These are phyloP conservation scores for Entomyzon cyanotis DNA, from an alignment of 2,113 vertebrate species.

Conservation along the genomic window DNA sequence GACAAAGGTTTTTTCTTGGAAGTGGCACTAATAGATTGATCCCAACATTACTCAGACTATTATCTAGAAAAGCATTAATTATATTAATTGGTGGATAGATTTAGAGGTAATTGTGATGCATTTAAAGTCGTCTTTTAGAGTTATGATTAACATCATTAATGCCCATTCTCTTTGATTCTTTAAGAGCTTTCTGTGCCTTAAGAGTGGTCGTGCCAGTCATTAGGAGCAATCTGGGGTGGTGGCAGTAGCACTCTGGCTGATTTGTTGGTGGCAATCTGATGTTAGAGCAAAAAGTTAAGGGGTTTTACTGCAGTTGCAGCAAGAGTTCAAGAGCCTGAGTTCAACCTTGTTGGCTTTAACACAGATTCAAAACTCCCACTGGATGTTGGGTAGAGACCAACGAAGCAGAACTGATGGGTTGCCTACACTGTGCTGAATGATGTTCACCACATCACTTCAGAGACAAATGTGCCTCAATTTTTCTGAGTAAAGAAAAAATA, in stretches of 20 bases:
- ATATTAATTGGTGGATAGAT: not conserved
- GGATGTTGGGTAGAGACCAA: fast-evolving
- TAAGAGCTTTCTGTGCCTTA: not conserved
- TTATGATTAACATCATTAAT: not conserved
- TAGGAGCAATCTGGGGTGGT: not conserved
- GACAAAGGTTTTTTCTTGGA: not conserved
- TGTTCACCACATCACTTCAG: not conserved
- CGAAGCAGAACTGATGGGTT: not conserved
- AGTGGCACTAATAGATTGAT: not conserved
- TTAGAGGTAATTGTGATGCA: not conserved
- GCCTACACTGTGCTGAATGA: not conserved
- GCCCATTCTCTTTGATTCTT: not conserved
- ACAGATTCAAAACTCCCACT: not conserved
- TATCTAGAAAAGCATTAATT: not conserved
- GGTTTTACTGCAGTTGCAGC: not conserved
- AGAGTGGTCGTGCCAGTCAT: not conserved
- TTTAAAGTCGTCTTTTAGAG: not conserved
- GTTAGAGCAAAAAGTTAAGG: not conserved
- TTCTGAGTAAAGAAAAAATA: not conserved
- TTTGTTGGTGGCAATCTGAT: not conserved
- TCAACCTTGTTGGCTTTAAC: not conserved
- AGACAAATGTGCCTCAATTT: not conserved
- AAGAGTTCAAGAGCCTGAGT: not conserved
- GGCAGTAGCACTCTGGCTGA: not conserved
- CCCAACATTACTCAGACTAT: not conserved